Percentiles rank a stretch among this genome's conserved stretches.
phyloP scores from a whole-genome alignment of 2,888 invertebrate genomes.

The Amiota mariae region DNA sequence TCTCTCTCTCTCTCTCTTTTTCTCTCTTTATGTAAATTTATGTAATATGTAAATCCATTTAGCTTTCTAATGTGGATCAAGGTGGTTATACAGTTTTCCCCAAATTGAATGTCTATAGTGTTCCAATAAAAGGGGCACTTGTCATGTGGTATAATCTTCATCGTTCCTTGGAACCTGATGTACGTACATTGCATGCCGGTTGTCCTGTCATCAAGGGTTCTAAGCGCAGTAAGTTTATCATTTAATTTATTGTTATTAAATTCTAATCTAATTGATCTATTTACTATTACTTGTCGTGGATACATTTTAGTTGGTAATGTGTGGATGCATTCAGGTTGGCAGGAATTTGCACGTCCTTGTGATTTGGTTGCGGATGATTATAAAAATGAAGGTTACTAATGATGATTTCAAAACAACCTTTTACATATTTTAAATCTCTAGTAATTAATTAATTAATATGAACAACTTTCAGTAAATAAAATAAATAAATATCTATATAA shows the following conservation, averaged over 20 bases:
- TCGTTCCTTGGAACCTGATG: conserved; percentile 89
- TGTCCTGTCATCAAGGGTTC: conserved; percentile 95
- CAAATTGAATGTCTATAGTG: conserved; percentile 84
- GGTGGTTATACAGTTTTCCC: conserved; percentile 98
- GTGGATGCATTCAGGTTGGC: conserved; percentile 89
- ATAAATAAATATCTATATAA: too few relatives aligned
- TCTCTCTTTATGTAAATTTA: neutral
- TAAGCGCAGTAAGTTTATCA: conserved; percentile 86
- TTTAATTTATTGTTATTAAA: neutral
- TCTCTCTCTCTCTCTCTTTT: neutral
- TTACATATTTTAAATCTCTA: too few relatives aligned
- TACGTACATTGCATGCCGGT: conserved; percentile 91
- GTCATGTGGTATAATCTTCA: conserved; percentile 95
- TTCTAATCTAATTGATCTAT: too few relatives aligned
- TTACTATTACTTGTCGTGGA: neutral
- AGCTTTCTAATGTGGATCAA: conserved; percentile 97
- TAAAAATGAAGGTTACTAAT: conserved; percentile 24
- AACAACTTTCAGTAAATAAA: too few relatives aligned
- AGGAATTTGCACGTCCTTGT: conserved; percentile 83
- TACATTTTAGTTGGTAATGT: conserved; percentile 85
- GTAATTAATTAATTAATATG: too few relatives aligned
- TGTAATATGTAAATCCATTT: neutral
- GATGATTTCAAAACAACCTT: too few relatives aligned
- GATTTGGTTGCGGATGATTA: conserved; percentile 54
- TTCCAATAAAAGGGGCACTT: conserved; percentile 90